These are phyloP conservation scores for Karalla daura DNA, from an alignment of 2,797 vertebrate genomes.

Conservation along the genomic window DNA sequence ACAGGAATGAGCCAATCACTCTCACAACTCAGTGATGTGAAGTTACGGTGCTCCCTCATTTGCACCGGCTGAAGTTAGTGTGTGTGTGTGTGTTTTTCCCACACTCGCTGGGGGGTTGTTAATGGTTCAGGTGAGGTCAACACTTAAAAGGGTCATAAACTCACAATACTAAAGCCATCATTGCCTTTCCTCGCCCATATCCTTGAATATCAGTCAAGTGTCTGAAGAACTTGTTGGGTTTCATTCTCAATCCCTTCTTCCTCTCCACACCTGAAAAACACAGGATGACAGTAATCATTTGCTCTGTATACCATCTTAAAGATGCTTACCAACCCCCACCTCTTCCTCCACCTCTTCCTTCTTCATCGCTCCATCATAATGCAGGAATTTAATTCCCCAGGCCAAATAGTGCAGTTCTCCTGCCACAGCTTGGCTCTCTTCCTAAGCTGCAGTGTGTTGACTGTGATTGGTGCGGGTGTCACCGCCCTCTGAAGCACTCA, in stretches of 20 bases:
- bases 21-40: slow-evolving; percentile 31
- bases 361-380: slow-evolving; percentile 50
- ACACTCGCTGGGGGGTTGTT: slow-evolving; percentile 47
- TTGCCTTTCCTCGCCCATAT: slow-evolving; percentile 57
- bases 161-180: slow-evolving; percentile 59
- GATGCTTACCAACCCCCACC: not conserved
- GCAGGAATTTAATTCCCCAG: slow-evolving; percentile 49
- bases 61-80: slow-evolving; percentile 8
- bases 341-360: slow-evolving; percentile 1
- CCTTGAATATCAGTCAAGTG: slow-evolving; percentile 54
- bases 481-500: slow-evolving; percentile 39
- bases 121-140: slow-evolving; percentile 61
- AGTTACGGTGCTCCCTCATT: slow-evolving; percentile 27
- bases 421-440: slow-evolving; percentile 26
- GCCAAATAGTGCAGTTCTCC: slow-evolving; percentile 6
- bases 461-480: slow-evolving; percentile 41
- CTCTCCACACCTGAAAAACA: not conserved
- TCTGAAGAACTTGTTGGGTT: slow-evolving; percentile 14
- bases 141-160: slow-evolving; percentile 64
- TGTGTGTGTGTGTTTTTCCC: slow-evolving; percentile 49
- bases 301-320: slow-evolving; percentile 5
- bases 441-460: slow-evolving; percentile 35
- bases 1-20: slow-evolving; percentile 52
- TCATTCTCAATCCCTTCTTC: slow-evolving; percentile 16
- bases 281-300: slow-evolving; percentile 23